phyloP scores from a whole-genome alignment of 2,888 invertebrate genomes.

The Noctua janthe region DNA sequence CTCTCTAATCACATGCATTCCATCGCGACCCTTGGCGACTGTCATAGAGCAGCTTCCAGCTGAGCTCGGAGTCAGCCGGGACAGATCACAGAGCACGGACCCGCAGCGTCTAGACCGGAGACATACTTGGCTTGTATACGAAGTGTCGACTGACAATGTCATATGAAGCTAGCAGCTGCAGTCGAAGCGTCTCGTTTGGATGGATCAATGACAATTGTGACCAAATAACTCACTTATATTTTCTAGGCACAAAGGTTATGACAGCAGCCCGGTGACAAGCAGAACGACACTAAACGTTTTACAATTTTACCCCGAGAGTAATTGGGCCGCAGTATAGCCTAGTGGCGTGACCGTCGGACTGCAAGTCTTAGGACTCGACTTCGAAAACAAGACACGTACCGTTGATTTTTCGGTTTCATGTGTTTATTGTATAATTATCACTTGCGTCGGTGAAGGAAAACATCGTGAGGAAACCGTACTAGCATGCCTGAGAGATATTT shows the following conservation, averaged over 20 bases:
- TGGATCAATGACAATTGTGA: neutral
- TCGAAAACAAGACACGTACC: too few species aligned
- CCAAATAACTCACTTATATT: neutral
- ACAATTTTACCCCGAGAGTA: neutral
- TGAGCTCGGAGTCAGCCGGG: neutral
- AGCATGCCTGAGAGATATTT: too few species aligned
- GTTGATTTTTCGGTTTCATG: too few species aligned
- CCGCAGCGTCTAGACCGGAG: neutral
- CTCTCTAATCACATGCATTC: neutral
- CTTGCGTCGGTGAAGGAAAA: too few species aligned
- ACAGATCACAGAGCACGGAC: neutral
- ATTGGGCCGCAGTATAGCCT: too few species aligned
- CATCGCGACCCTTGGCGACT: neutral
- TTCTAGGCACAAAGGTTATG: neutral
- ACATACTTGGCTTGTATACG: neutral
- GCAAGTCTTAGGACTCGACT: too few species aligned
- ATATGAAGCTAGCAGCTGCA: neutral
- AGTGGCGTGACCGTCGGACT: too few species aligned
- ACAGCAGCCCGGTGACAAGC: neutral
- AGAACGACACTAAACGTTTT: neutral
- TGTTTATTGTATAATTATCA: too few species aligned
- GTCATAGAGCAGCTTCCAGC: neutral
- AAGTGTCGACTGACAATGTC: neutral
- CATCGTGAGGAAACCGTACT: too few species aligned
- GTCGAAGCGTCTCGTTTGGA: neutral